Conservation (phyloP, 2,888 invertebrate species). For the Leptopterna dolabrata region DNA sequence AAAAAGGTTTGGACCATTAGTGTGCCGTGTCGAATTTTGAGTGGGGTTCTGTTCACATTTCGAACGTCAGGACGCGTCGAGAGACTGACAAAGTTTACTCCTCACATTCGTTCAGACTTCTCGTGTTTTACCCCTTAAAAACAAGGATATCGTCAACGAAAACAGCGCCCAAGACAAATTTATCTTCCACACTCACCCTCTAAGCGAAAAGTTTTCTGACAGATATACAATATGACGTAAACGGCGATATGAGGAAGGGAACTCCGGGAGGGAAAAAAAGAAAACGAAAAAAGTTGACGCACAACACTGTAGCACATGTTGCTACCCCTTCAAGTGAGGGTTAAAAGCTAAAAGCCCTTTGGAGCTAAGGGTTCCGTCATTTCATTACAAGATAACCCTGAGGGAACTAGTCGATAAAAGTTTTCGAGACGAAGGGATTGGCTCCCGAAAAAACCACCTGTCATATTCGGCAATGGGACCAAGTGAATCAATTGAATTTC, state of each 20-base stretch:
- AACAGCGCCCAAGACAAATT: neutral
- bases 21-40: too few species aligned
- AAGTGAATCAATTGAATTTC: neutral
- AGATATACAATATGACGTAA: constrained; percentile 39
- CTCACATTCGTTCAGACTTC: neutral
- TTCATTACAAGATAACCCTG: constrained; percentile 43
- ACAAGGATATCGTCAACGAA: neutral
- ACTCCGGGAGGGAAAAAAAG: neutral
- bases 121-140: neutral
- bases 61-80: neutral
- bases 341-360: constrained; percentile 49
- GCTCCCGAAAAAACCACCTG: neutral
- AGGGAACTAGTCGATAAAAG: constrained; percentile 17
- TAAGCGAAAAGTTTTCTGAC: neutral
- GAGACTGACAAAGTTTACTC: neutral
- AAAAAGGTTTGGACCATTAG: too few species aligned
- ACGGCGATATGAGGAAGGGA: constrained; percentile 11
- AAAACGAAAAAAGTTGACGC: constrained; percentile 23
- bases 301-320: constrained; percentile 49
- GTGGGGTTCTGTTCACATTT: too few species aligned
- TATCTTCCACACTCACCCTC: neutral
- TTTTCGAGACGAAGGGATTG: neutral
- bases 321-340: constrained; percentile 36
- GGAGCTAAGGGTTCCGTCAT: constrained; percentile 30
- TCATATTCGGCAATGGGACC: neutral